These are phyloP conservation scores for Gasteruption jaculator DNA, from an alignment of 2,888 invertebrate species.

Conservation along the genomic window DNA sequence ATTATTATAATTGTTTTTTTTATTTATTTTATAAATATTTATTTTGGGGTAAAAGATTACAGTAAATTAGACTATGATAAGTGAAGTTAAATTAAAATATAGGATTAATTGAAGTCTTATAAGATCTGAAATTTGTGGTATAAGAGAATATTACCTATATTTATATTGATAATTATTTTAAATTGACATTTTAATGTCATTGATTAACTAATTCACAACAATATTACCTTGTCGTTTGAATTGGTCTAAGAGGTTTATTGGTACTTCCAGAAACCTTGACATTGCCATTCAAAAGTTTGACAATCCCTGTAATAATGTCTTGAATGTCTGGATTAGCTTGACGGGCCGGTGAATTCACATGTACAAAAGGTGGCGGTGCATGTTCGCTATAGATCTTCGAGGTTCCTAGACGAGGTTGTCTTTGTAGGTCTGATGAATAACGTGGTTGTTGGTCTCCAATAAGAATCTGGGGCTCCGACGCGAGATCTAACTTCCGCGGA, in stretches of 20 bases:
- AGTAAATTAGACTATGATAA: background rate
- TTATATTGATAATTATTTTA: no score
- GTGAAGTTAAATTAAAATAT: background rate
- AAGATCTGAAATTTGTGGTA: background rate
- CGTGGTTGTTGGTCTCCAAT: slow-evolving; percentile 44
- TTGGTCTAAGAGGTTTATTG: slow-evolving; percentile 64
- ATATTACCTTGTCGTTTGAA: slow-evolving; percentile 48
- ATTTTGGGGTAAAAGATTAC: background rate
- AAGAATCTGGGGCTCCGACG: slow-evolving; percentile 65
- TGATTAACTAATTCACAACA: no score
- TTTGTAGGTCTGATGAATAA: slow-evolving; percentile 27
- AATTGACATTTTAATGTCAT: no score
- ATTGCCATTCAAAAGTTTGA: slow-evolving; percentile 82
- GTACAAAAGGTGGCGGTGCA: slow-evolving; percentile 35
- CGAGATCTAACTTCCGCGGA: slow-evolving; percentile 66
- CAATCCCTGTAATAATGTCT: slow-evolving; percentile 86
- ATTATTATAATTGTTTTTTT: background rate
- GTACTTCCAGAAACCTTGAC: slow-evolving; percentile 80
- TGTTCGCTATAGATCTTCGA: slow-evolving; percentile 46
- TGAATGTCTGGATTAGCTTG: slow-evolving; percentile 76
- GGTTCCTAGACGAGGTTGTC: slow-evolving; percentile 42
- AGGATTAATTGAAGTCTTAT: no score
- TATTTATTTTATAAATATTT: background rate
- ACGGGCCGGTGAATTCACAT: slow-evolving; percentile 39
- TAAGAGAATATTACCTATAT: background rate